phyloP scores from a whole-genome alignment of 1,140 invertebrate genomes.

The Drosophila repletoides region DNA sequence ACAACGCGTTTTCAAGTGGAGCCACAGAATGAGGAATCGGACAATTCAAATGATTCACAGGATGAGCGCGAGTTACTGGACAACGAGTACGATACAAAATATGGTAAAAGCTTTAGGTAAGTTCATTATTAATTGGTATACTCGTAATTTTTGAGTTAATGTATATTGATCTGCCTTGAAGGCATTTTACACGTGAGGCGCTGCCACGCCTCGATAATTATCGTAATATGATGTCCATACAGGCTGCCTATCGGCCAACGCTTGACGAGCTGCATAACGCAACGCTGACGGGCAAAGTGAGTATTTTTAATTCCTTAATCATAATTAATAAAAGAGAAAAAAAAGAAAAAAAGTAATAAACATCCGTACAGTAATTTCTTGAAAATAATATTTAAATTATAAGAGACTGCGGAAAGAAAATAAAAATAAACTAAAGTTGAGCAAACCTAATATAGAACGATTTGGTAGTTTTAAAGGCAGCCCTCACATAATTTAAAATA shows the following conservation, averaged over 20 bases:
- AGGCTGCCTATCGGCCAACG: slow-evolving; percentile 93
- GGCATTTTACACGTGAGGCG: slow-evolving; percentile 95
- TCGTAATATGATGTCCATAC: slow-evolving; percentile 95
- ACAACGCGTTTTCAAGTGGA: slow-evolving; percentile 85
- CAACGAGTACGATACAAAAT: slow-evolving; percentile 87
- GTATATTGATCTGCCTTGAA: slow-evolving; percentile 68
- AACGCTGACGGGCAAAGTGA: slow-evolving; percentile 90
- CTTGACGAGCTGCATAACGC: slow-evolving; percentile 96
- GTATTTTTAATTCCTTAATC: slow-evolving; percentile 34
- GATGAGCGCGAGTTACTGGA: slow-evolving; percentile 85
- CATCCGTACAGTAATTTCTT: no score
- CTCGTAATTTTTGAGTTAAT: not conserved
- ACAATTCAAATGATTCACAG: slow-evolving; percentile 82
- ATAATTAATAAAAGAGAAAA: no score
- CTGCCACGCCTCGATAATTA: slow-evolving; percentile 96
- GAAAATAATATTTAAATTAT: no score
- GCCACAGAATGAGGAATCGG: slow-evolving; percentile 83
- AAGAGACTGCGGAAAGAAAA: no score
- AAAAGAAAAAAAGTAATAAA: no score
- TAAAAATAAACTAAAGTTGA: no score
- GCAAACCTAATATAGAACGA: no score
- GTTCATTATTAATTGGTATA: slow-evolving; percentile 1
- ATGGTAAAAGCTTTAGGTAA: slow-evolving; percentile 90
- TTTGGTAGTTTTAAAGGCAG: no score
- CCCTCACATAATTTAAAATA: no score